Evolutionary conservation across 2,888 invertebrate species (phyloP), one percentile per base, ranked within the genome.

Genomic region (Ichneumoninae sp.): DNA sequence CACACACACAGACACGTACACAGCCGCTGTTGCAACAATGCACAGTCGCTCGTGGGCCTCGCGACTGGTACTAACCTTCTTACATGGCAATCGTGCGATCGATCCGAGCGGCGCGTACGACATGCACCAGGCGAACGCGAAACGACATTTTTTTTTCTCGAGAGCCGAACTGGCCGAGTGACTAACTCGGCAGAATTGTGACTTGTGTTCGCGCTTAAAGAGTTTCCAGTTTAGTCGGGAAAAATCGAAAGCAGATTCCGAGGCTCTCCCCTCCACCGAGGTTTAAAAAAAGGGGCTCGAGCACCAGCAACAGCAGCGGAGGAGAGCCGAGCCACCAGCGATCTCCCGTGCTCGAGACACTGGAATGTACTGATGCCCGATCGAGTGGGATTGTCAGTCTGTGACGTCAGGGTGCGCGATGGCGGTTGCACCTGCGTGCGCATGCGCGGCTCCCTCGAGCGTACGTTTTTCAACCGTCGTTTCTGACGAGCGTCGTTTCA

Each of bases 71-170:
- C 88, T 87, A 88, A 89, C 89, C 89, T 88, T 88, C 88, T 88
- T 87, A 89, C 88, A 88, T 89, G 87, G 86, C 83, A 87, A 87
- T 82, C 69, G 80, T 72, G 76, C 85, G 86, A 89, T 89, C 88
- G 89, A 89, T 89, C 86, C 80, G 85, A 66, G 82, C 85, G 82
- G 83, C 82, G 82, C 84, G 86, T 84, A 75, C 57, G 80, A 80
- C 77, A 86, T 83, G 70, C 82, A 83, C 72, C 85, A 69, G 81
- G 47, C 80, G 76, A 80, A 77, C 33, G 47, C 54, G 62, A 71
- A 68, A 82, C 76, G 62, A 80, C 79, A 68, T 84, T 82, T 68
- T 71, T 57, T 57, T 57, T 4, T n/a, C 30, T 33, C 62, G 16
- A 30, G 2, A 13, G 7, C 33, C 62, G 6, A 62, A 30, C 62